Evolutionary conservation across 2,888 invertebrate genomes (phyloP).

Genomic region (Yponomeuta cagnagella): DNA sequence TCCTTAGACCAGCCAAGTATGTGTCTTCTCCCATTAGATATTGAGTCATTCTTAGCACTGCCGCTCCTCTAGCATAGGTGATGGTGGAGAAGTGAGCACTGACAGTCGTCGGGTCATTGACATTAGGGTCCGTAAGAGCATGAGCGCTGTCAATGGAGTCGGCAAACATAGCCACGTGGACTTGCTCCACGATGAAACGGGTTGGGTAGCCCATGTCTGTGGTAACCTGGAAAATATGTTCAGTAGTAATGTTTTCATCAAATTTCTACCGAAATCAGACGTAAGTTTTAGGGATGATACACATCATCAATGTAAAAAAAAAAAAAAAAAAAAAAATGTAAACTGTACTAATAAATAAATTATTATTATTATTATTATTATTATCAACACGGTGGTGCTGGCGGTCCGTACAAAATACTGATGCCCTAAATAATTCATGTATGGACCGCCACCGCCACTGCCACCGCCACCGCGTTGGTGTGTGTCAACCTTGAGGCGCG

Average conservation of each 20-base stretch:
- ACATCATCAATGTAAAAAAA: too few relatives aligned
- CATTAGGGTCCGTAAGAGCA: constrained; percentile 73
- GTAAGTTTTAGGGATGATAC: too few relatives aligned
- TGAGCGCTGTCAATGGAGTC: constrained; percentile 76
- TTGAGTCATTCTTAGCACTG: constrained; percentile 80
- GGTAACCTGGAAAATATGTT: constrained; percentile 36
- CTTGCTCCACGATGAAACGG: constrained; percentile 80
- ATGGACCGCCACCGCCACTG: too few relatives aligned
- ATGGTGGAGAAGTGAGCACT: constrained; percentile 79
- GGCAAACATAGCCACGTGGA: constrained; percentile 77
- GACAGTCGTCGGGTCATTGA: constrained; percentile 75
- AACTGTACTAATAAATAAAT: too few relatives aligned
- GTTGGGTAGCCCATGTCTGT: constrained; percentile 49
- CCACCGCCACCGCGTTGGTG: too few relatives aligned
- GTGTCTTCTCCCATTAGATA: constrained; percentile 72
- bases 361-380: too few relatives aligned
- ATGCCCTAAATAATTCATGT: too few relatives aligned
- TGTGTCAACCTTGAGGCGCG: too few relatives aligned
- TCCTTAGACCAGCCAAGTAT: constrained; percentile 70
- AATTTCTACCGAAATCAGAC: too few relatives aligned
- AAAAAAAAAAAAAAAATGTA: too few relatives aligned
- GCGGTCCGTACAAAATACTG: too few relatives aligned
- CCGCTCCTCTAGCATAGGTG: constrained; percentile 80
- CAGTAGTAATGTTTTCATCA: neutral
- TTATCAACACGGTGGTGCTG: too few relatives aligned